Conservation (phyloP, 2,797 vertebrate genomes). For the Brachyrhaphis roseni region DNA sequence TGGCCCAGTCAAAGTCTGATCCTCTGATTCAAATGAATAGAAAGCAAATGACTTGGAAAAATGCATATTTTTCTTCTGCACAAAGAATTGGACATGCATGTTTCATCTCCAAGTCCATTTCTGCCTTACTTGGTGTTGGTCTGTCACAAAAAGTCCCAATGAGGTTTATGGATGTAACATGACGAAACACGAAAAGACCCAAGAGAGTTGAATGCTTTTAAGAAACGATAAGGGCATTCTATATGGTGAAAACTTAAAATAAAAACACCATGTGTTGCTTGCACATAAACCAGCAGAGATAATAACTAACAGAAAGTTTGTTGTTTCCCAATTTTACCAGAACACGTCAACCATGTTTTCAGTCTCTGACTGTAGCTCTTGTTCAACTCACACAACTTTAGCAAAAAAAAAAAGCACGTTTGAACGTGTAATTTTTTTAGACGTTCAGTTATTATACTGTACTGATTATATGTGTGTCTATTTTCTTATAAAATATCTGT, state of each 20-base stretch:
- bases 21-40: background rate
- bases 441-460: background rate
- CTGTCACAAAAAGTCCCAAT: background rate
- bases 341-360: background rate
- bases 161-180: background rate
- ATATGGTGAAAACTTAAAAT: background rate
- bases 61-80: background rate
- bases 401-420: too few relatives aligned
- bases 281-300: background rate
- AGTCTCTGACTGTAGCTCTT: background rate
- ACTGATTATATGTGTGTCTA: background rate
- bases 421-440: too few relatives aligned
- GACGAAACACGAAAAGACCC: background rate
- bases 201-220: background rate
- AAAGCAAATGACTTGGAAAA: background rate
- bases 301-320: background rate
- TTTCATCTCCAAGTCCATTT: background rate
- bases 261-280: background rate
- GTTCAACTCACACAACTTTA: background rate
- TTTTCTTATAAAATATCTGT: slow-evolving; percentile 2
- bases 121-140: background rate
- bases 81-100: background rate
- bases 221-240: background rate
- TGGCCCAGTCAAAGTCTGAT: background rate
- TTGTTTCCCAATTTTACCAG: background rate